Evolutionary conservation across 1,140 invertebrate species (phyloP), one percentile per base, ranked within the genome.

Genomic region (Drosophila azteca): DNA sequence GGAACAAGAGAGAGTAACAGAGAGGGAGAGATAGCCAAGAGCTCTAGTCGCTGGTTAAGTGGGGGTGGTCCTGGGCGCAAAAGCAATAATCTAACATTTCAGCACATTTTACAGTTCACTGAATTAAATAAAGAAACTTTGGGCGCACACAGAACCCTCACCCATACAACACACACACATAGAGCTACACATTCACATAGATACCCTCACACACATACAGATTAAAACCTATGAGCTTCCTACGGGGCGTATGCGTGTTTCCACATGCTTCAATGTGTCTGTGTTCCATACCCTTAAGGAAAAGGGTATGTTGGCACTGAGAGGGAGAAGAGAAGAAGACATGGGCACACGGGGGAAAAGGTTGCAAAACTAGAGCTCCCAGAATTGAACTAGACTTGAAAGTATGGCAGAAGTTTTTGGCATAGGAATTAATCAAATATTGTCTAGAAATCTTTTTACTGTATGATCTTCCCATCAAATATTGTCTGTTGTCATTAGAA

Each of bases 81-180:
- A 87, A 87, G 82, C 82, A 87, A 87, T 87, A 87, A 87, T 87
- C 82, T 87, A 87, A 87, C 82, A 88, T 87, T 87, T 87, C 82
- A 87, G 82, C 82, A 87, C 82, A 87, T 87, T 87, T 87, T 87
- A 87, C 82, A 87, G 82, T 88, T 87, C 82, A 87, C 83, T 87
- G 82, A 87, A 87, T 87, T 88, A 88, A 87, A 87, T 87, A 87
- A 87, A 88, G 83, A 87, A 87, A 87, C 82, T 87, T 87, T 79
- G 82, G 78, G 78, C 48, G 59, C 50, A 74, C 63, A 72, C 63
- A 72, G 24, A 26, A 39, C 61, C 63, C 74, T 65, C 68, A 64
- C 73, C 61, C 43, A 24, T 29, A 58, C 53, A 45, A 20, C 17
- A 20, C 46, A 58, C 43, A 45, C 17, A 15, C 51, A 52, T 39